Conservation (phyloP, 92 coral and sea anemone genomes). For the Plumapathes pennacea region DNA sequence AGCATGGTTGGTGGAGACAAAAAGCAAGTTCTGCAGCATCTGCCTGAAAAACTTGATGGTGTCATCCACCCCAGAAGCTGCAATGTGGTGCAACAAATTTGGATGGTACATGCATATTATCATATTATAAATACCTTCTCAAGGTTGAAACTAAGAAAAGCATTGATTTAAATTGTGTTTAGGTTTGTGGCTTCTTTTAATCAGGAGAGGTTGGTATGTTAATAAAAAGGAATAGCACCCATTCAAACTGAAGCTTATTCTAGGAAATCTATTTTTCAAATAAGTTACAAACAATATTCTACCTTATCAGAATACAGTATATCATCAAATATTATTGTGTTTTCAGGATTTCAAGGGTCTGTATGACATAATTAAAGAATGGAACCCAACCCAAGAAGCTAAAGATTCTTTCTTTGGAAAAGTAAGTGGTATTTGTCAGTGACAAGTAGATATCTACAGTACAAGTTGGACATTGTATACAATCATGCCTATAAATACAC, state of each 20-base stretch:
- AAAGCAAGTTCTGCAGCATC: constrained; percentile 16
- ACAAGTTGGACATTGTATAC: neutral
- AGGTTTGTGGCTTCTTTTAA: too few relatives aligned
- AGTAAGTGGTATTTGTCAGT: constrained; percentile 8
- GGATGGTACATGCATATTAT: too few relatives aligned
- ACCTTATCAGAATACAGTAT: too few relatives aligned
- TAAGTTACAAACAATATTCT: neutral
- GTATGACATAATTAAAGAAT: constrained; percentile 18
- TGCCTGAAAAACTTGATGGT: neutral
- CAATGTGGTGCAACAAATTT: neutral
- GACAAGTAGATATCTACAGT: neutral
- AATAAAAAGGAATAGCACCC: too few relatives aligned
- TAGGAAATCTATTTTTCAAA: too few relatives aligned
- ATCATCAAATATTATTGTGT: neutral
- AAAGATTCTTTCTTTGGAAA: constrained; percentile 30
- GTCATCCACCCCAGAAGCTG: neutral
- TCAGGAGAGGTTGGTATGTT: too few relatives aligned
- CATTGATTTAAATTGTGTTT: too few relatives aligned
- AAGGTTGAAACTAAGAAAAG: too few relatives aligned
- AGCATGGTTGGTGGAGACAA: constrained; percentile 32
- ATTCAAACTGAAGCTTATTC: too few relatives aligned
- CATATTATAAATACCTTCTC: too few relatives aligned
- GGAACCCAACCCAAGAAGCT: constrained; percentile 17
- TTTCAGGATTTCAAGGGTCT: constrained; percentile 20
- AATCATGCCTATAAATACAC: neutral